A percentile compares a stretch with the other conserved stretches of the same genome.
Conservation (phyloP, 2,888 invertebrate genomes). For the Listrodromus nycthemerus region DNA sequence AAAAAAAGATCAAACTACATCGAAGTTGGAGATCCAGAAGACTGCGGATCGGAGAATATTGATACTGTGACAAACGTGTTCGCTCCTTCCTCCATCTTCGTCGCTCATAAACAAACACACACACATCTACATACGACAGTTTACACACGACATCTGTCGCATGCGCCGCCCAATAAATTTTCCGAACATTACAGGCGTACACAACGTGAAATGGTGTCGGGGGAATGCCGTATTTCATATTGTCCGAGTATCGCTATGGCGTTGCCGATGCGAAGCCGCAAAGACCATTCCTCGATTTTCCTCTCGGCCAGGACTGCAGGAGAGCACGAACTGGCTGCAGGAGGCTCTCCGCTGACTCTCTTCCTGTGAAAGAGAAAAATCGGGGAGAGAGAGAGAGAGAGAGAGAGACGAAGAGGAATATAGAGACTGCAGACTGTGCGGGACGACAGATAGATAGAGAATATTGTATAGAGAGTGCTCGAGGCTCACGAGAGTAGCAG, state of each 20-base stretch:
- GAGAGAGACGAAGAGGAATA: background rate
- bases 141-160: background rate
- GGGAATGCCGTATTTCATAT: conserved; percentile 57
- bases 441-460: conserved; percentile 22
- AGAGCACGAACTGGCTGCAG: conserved; percentile 18
- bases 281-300: conserved; percentile 60
- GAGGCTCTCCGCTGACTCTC: conserved; percentile 16
- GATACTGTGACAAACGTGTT: conserved; percentile 50
- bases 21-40: background rate
- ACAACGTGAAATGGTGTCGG: conserved; percentile 41
- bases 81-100: background rate
- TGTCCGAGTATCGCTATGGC: conserved; percentile 32
- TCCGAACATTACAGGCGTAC: conserved; percentile 47
- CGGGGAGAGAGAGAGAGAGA: conserved; percentile 5
- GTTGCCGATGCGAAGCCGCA: conserved; percentile 31
- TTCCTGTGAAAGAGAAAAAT: conserved; percentile 1
- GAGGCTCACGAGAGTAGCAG: conserved; percentile 43
- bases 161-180: conserved; percentile 29
- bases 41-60: conserved; percentile 53
- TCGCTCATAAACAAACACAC: conserved; percentile 43
- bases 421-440: background rate
- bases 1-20: background rate
- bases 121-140: conserved; percentile 5
- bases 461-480: conserved; percentile 19
- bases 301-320: conserved; percentile 43